Conservation (phyloP, 1,140 invertebrate genomes). For the Globodera ellingtonae region DNA sequence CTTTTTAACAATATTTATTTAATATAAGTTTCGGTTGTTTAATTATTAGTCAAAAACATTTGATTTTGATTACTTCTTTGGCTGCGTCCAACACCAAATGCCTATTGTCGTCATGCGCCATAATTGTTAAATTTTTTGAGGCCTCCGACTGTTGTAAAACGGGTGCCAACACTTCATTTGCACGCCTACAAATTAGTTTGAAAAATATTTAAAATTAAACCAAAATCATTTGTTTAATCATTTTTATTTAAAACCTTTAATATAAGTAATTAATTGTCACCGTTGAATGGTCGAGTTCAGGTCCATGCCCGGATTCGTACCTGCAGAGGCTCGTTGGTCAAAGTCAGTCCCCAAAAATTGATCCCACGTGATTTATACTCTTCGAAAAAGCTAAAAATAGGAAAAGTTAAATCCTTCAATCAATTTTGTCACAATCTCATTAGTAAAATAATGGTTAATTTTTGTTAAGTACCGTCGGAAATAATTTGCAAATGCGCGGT, state of each 20-base stretch:
- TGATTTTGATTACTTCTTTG: constrained; percentile 57
- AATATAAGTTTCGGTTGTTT: no score
- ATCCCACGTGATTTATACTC: constrained; percentile 71
- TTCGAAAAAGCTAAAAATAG: constrained; percentile 71
- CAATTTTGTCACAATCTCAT: not conserved
- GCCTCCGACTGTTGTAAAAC: constrained; percentile 21
- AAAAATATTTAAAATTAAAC: not conserved
- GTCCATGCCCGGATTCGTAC: constrained; percentile 67
- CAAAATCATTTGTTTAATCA: no score
- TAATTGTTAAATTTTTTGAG: constrained; percentile 53
- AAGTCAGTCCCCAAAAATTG: constrained; percentile 72
- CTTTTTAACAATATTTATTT: no score
- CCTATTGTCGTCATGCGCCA: constrained; percentile 61
- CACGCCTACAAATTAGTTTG: constrained; percentile 35
- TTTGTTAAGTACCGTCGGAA: constrained; percentile 67
- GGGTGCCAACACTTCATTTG: constrained; percentile 51
- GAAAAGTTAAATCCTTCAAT: constrained; percentile 43
- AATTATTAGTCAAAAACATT: not conserved
- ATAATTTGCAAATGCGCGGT: constrained; percentile 80
- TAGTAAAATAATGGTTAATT: not conserved
- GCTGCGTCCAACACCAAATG: constrained; percentile 72
- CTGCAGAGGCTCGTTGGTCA: constrained; percentile 71
- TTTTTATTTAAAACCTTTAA: no score
- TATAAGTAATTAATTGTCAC: constrained; percentile 71
- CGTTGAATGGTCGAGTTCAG: constrained; percentile 9